Evolutionary conservation across 2,888 invertebrate species (phyloP), one percentile per base, ranked within the genome.

Genomic region (Xylota segnis): DNA sequence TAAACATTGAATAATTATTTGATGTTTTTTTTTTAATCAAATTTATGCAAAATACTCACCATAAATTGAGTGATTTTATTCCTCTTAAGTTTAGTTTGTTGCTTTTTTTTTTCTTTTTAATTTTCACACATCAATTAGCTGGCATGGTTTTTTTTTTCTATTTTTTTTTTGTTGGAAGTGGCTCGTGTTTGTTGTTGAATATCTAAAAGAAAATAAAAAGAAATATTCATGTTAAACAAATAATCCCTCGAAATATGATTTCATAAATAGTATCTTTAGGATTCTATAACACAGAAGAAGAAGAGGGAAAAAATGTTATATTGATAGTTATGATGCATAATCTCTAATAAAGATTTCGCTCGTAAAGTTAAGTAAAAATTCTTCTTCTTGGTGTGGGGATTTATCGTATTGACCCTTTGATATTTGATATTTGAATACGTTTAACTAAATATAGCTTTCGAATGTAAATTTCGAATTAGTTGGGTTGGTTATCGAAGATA

Each of bases 1-100:
- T 65, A 74, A 74, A 81, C 34, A 68, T 58, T 65, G 63, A 72
- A 72, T 72, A 79, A 79, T 72, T 72, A 72, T 72, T 58, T 37
- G 10, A 2, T 58, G 14, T 40, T 23, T 27, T 56, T 47, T 71
- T 56, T 54, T 47, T 54, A 65, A 58, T 50, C 58, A 50, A 66
- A 71, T 81, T 34, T 68, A 82, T 86, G 76, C 50, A 77, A 86
- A 86, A 77, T 86, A 82, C 86, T 86, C 82, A 86, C 86, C 86
- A 86, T 86, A 86, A 86, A 86, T 86, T 86, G 86, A 72, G 84
- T 63, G 77, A 82, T 86, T 86, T 86, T 76, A 82, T 77, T 86
- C 61, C 50, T 72, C 54, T 54, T 23, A 37, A 50, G 70, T 47
- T 70, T 16, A 18, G 7, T 9, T n/a, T n/a, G n/a, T n/a, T n/a